These are phyloP conservation scores for Cotesia chilonis DNA, from an alignment of 1,140 invertebrate genomes.

Conservation along the genomic window DNA sequence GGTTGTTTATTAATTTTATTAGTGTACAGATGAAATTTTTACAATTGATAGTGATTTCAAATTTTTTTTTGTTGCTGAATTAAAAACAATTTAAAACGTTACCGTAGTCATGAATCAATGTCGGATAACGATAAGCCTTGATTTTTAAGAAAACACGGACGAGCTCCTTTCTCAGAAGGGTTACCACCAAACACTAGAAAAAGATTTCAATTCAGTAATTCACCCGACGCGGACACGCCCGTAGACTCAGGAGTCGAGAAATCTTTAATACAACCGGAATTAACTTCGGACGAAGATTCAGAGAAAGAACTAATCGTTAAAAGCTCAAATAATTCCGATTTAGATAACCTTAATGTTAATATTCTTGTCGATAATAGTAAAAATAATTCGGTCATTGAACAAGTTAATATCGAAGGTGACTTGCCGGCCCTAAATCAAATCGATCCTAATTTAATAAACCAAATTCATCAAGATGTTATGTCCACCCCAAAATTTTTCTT, in stretches of 20 bases:
- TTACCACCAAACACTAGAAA: not conserved
- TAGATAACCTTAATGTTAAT: not conserved
- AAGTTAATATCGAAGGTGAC: not conserved
- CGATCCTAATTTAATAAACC: not conserved
- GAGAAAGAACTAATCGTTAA: not conserved
- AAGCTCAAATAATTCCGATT: not conserved
- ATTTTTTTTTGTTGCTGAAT: too few relatives aligned
- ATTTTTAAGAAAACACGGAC: not conserved
- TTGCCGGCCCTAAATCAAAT: too few relatives aligned
- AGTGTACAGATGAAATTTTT: too few relatives aligned
- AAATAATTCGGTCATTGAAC: not conserved
- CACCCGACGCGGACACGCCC: not conserved
- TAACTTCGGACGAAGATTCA: not conserved
- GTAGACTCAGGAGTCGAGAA: not conserved
- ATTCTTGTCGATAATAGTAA: not conserved
- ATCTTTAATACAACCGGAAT: not conserved
- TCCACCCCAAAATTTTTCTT: too few relatives aligned
- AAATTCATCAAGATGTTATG: too few relatives aligned
- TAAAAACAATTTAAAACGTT: too few relatives aligned
- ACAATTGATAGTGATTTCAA: too few relatives aligned
- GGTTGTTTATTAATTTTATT: too few relatives aligned
- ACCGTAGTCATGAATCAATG: too few relatives aligned
- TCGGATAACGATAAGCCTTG: not conserved
- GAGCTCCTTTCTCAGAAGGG: not conserved
- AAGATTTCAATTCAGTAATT: not conserved